Base-by-base conservation (phyloP, 2,888 invertebrate species). In the Nymphalis urticae region DNA sequence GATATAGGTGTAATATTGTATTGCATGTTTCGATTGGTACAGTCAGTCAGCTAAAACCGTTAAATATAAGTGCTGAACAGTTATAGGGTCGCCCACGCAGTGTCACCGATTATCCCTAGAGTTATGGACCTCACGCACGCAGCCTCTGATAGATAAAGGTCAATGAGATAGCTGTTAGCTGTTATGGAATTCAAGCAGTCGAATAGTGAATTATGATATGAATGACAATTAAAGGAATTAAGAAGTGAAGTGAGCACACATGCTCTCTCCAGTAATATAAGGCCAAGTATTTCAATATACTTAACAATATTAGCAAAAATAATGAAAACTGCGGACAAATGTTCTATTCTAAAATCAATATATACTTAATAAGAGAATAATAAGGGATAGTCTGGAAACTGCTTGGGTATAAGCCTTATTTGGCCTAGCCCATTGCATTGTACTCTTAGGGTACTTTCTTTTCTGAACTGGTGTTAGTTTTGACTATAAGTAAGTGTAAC, bases 101-200 rank as follows among this genome's bases (percentile, higher is more conserved):
- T 66, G 68, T 75, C 72, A 68, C 76, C 76, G 73, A 78, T 80
- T 80, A 79, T 79, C 78, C 80, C 72, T 61, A 72, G 80, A 84
- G 79, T 83, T 82, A 81, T 80, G 76, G 82, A 79, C 78, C 78
- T 70, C 79, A 79, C 77, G 79, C 81, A 80, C 74, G 77, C 75
- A 76, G 75, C 71, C 68, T 72, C 64, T 70, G 68, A 75, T 72
- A 76, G 72, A 73, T 75, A 76, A 77, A 76, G 77, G 79, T 75
- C 77, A 73, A 62, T 71, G 66, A 71, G 74, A 71, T 73, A 65
- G 64, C 68, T 62, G 51, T 64, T 73, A 65, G 64, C 68, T 62
- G 51, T 64, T 66, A 48, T 56, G 56, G 56, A 17, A 53, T 24
- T 53, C 24, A 17, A 42, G 42, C 50, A 50, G 50, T 50, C 50